phyloP scores from a whole-genome alignment of 2,888 invertebrate species.

The Morpho achilles region DNA sequence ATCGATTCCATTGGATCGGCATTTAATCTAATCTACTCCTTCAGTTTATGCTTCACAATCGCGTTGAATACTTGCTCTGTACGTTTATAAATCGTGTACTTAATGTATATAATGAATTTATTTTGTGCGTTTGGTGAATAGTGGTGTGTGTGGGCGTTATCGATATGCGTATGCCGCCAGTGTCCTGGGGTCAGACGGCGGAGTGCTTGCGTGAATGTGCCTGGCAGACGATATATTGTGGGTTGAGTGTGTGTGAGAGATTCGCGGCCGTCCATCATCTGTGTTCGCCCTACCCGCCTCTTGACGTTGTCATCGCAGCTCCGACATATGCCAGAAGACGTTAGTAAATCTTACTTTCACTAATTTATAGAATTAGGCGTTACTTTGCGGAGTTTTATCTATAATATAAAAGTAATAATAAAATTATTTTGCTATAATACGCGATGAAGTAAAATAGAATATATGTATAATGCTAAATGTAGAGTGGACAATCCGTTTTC shows the following conservation, averaged over 20 bases:
- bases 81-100: background rate
- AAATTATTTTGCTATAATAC: too few species aligned
- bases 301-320: slow-evolving; percentile 60
- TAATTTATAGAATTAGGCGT: too few species aligned
- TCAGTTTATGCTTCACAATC: slow-evolving; percentile 42
- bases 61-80: slow-evolving; percentile 29
- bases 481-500: too few species aligned
- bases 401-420: too few species aligned
- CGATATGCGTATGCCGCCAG: slow-evolving; percentile 45
- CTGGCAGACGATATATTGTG: slow-evolving; percentile 54
- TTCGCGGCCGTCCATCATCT: slow-evolving; percentile 49
- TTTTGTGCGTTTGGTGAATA: slow-evolving; percentile 12
- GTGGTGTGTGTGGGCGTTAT: slow-evolving; percentile 24
- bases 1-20: slow-evolving; percentile 49
- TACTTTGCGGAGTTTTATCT: too few species aligned
- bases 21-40: slow-evolving; percentile 42
- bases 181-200: slow-evolving; percentile 48
- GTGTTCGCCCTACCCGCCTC: slow-evolving; percentile 54
- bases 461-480: too few species aligned
- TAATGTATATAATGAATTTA: background rate
- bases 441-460: too few species aligned
- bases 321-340: slow-evolving; percentile 51
- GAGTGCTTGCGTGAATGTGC: slow-evolving; percentile 57
- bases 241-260: slow-evolving; percentile 49
- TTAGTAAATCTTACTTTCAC: slow-evolving; percentile 41